phyloP scores from a whole-genome alignment of 2,113 vertebrate genomes.

The Capreolus pygargus region DNA sequence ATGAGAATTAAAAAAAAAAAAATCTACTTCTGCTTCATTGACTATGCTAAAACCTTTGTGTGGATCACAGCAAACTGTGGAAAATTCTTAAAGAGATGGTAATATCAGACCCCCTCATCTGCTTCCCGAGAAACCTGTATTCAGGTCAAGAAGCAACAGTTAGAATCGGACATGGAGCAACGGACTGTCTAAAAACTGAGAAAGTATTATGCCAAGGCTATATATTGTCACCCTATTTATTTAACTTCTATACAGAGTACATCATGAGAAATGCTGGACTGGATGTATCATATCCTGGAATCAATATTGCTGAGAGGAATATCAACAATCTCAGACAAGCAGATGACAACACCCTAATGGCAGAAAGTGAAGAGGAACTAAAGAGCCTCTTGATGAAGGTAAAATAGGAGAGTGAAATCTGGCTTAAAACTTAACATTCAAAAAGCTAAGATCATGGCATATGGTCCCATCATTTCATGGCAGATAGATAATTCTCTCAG shows the following conservation, averaged over 20 bases:
- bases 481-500: background rate
- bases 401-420: background rate
- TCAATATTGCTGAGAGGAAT: background rate
- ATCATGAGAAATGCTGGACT: background rate
- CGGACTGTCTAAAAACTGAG: background rate
- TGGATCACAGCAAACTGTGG: background rate
- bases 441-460: background rate
- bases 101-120: background rate
- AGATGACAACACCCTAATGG: background rate
- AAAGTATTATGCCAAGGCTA: background rate
- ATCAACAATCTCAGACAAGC: background rate
- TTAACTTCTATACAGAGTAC: background rate
- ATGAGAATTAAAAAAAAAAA: background rate
- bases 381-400: background rate
- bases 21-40: background rate
- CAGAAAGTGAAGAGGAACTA: background rate
- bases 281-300: background rate
- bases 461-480: background rate
- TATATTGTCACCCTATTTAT: background rate
- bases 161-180: fast-evolving
- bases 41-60: background rate
- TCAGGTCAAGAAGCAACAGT: background rate
- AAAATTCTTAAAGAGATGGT: background rate
- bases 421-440: background rate
- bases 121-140: background rate